Conservation (phyloP, 2,888 invertebrate species). For the Erebia palarica region DNA sequence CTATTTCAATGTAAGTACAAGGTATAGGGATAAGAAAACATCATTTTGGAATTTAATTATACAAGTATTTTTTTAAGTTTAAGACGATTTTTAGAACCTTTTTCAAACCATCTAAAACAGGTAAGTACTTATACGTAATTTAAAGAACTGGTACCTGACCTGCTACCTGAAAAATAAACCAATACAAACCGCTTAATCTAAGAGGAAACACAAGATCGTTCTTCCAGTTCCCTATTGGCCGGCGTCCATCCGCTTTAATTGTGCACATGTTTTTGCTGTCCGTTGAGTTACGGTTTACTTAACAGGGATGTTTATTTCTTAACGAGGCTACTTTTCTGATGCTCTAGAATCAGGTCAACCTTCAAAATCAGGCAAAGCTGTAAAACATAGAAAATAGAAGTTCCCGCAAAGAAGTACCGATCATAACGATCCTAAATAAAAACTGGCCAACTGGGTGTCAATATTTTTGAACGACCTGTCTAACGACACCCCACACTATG, state of each 20-base stretch:
- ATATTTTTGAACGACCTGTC: neutral
- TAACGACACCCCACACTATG: no score
- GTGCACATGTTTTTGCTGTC: slow-evolving; percentile 20
- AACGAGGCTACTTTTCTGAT: slow-evolving; percentile 2
- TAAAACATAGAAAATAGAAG: neutral
- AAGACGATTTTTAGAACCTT: no score
- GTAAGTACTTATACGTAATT: no score
- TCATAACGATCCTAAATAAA: neutral
- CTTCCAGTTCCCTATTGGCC: neutral
- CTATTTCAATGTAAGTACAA: no score
- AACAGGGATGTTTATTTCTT: slow-evolving; percentile 16
- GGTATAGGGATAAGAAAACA: no score
- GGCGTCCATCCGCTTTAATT: slow-evolving; percentile 9
- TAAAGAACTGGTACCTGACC: no score
- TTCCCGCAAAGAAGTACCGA: neutral
- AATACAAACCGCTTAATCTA: no score
- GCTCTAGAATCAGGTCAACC: slow-evolving; percentile 3
- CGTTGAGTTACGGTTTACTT: slow-evolving; percentile 12
- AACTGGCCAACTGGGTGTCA: neutral
- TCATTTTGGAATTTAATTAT: no score
- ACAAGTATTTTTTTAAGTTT: no score
- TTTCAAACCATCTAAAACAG: no score
- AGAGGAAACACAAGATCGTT: no score
- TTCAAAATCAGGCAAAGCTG: neutral
- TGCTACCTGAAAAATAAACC: no score